Percentiles rank a stretch among this genome's conserved stretches.
Evolutionary conservation across 2,113 vertebrate species (phyloP).

Genomic region (Clarias gariepinus): DNA sequence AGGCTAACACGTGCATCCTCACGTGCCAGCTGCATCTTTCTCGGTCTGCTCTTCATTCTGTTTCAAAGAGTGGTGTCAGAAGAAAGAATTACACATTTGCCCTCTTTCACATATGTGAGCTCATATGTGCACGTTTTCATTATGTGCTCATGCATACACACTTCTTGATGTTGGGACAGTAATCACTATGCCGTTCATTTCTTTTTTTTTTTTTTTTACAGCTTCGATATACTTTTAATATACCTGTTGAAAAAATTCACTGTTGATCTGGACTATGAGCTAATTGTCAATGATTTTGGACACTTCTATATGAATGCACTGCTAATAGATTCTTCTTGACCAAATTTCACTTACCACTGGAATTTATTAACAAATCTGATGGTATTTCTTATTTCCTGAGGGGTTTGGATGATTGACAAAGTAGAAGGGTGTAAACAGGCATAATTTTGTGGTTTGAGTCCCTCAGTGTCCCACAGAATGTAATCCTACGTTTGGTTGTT

Average conservation of each 20-base stretch:
- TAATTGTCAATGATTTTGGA: neutral
- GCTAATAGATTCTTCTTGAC: constrained; percentile 15
- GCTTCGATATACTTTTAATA: neutral
- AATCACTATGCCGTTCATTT: neutral
- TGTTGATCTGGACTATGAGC: neutral
- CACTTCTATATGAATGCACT: neutral
- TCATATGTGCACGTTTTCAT: neutral
- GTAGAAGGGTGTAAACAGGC: neutral
- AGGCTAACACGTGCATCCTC: neutral
- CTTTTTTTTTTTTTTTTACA: neutral
- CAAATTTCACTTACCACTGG: neutral
- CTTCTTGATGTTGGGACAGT: neutral
- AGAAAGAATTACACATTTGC: neutral
- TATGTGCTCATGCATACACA: neutral
- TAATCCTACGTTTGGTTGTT: neutral
- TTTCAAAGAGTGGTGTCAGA: neutral
- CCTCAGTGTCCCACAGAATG: neutral
- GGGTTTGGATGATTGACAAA: neutral
- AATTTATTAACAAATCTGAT: constrained; percentile 19
- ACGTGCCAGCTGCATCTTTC: neutral
- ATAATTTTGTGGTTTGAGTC: neutral
- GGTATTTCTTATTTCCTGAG: neutral
- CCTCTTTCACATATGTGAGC: neutral
- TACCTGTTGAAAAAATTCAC: neutral
- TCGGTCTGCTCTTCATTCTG: neutral